Percentiles rank a stretch among this genome's conserved stretches.
Conservation (phyloP, 2,888 invertebrate species). For the Venustoraphidia nigricollis region DNA sequence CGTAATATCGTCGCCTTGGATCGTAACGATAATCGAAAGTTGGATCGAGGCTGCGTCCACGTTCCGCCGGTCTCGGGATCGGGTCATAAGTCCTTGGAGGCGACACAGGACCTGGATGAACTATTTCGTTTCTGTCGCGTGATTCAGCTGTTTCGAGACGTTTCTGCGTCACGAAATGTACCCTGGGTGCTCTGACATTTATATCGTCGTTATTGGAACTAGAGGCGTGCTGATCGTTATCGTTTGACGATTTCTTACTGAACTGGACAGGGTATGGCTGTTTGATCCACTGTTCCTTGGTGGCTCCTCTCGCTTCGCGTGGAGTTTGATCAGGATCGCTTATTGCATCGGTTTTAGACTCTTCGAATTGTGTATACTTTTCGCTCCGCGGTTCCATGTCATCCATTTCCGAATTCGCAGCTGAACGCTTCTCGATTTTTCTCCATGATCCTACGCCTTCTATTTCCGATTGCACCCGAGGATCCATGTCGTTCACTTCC, state of each 20-base stretch:
- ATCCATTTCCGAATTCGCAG: not conserved
- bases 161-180: constrained; percentile 48
- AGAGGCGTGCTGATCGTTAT: constrained; percentile 33
- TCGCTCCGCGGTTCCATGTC: not conserved
- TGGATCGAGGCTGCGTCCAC: constrained; percentile 18
- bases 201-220: constrained; percentile 37
- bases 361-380: not conserved
- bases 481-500: not conserved
- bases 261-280: constrained; percentile 33
- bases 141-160: constrained; percentile 2
- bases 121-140: not conserved
- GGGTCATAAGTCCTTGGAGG: not conserved
- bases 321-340: constrained; percentile 28
- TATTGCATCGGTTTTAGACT: not conserved
- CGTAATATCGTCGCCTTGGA: constrained; percentile 23
- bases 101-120: not conserved
- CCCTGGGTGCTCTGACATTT: constrained; percentile 43
- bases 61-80: not conserved
- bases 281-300: constrained; percentile 45
- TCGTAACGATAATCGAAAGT: constrained; percentile 24
- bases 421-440: not conserved
- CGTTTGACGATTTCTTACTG: constrained; percentile 23
- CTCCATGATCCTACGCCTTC: not conserved
- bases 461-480: no score
- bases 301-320: constrained; percentile 38